phyloP scores from a whole-genome alignment of 2,888 invertebrate genomes.

The Venustoraphidia nigricollis region DNA sequence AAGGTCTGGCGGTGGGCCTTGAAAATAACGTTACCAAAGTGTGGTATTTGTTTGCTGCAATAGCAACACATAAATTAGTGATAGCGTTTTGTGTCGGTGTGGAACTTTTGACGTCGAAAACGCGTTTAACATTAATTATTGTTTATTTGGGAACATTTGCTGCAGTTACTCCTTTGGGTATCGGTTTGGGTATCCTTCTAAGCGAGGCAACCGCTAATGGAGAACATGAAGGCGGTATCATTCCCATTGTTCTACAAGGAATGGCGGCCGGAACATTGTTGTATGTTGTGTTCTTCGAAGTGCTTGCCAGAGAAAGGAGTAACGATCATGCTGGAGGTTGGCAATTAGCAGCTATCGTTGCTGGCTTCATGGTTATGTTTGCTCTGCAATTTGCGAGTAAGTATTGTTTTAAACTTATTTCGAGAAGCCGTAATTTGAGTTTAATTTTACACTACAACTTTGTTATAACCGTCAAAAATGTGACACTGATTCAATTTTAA shows the following conservation, averaged over 20 bases:
- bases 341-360: constrained; percentile 37
- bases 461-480: too few species aligned
- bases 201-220: constrained; percentile 25
- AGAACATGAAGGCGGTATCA: constrained; percentile 24
- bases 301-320: constrained; percentile 52
- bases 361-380: constrained; percentile 41
- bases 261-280: constrained; percentile 65
- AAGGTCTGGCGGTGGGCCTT: constrained; percentile 50
- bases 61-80: constrained; percentile 51
- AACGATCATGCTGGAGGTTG: constrained; percentile 39
- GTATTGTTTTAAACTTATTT: constrained; percentile 13
- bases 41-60: constrained; percentile 45
- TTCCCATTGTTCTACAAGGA: constrained; percentile 44
- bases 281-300: constrained; percentile 70
- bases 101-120: constrained; percentile 40
- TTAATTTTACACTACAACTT: too few species aligned
- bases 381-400: constrained; percentile 29
- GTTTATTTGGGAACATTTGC: constrained; percentile 46
- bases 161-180: constrained; percentile 48
- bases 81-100: constrained; percentile 51
- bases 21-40: constrained; percentile 39
- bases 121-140: constrained; percentile 28
- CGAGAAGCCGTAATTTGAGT: too few species aligned
- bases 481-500: too few species aligned
- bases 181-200: constrained; percentile 42